A percentile compares a stretch with the other conserved stretches of the same genome.
These are phyloP conservation scores for Lerista edwardsae DNA, from an alignment of 2,797 vertebrate genomes.

Conservation along the genomic window DNA sequence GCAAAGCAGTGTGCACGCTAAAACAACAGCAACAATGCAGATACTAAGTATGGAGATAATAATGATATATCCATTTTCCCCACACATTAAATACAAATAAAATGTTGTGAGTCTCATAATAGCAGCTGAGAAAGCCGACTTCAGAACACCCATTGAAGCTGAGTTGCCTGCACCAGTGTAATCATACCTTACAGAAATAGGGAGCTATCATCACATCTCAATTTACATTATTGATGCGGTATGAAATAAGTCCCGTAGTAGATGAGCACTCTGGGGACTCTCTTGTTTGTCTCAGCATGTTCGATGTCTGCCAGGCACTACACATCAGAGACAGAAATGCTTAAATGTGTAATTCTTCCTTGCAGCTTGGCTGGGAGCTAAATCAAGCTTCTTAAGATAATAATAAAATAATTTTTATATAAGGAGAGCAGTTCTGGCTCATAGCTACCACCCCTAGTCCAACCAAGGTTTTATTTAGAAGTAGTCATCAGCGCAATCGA, in stretches of 20 bases:
- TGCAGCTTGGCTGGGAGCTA: conserved; percentile 70
- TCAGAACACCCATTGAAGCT: conserved; percentile 67
- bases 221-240: conserved; percentile 83
- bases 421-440: conserved; percentile 74
- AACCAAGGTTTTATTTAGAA: conserved; percentile 74
- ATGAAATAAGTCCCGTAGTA: conserved; percentile 77
- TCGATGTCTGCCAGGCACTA: conserved; percentile 74
- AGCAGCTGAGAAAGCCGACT: conserved; percentile 65
- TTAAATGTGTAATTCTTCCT: conserved; percentile 66
- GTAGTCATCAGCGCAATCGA: conserved; percentile 69
- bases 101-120: conserved; percentile 55
- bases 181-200: conserved; percentile 77
- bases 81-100: conserved; percentile 37
- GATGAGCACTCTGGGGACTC: conserved; percentile 78
- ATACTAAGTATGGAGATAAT: not conserved
- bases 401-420: conserved; percentile 70
- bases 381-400: conserved; percentile 73
- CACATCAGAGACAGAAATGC: conserved; percentile 66
- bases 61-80: conserved; percentile 46
- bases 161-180: conserved; percentile 69
- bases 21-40: no score
- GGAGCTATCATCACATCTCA: conserved; percentile 76
- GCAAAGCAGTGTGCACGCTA: no score
- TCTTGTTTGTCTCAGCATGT: conserved; percentile 77
- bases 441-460: conserved; percentile 64